Percentiles rank a stretch among this genome's conserved stretches.
Evolutionary conservation across 2,888 invertebrate species (phyloP).

Genomic region (Drosophila buzzatii): DNA sequence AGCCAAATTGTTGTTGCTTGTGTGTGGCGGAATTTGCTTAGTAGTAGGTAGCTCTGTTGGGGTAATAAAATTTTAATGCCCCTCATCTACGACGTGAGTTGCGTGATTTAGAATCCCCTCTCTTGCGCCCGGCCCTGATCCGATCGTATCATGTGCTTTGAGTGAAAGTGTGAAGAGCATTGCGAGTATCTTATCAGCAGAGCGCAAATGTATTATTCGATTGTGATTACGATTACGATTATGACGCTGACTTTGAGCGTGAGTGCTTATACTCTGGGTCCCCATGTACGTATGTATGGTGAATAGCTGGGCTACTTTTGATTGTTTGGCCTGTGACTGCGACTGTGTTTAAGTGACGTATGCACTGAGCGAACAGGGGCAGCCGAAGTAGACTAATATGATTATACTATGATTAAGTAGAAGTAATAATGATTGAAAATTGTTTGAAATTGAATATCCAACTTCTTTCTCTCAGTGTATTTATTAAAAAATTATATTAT

Average conservation of each 20-base stretch:
- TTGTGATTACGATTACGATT: conserved; percentile 27
- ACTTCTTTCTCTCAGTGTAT: too few species aligned
- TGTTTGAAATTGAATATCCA: too few species aligned
- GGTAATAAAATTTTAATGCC: conserved; percentile 74
- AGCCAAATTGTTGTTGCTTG: neutral
- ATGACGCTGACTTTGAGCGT: conserved; percentile 1
- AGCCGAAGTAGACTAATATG: neutral
- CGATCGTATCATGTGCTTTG: conserved; percentile 23
- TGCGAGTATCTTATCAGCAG: conserved; percentile 69
- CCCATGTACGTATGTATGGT: neutral
- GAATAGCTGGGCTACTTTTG: conserved; percentile 11
- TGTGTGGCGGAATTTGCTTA: conserved; percentile 17
- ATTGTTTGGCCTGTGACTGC: conserved; percentile 26
- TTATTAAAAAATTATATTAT: too few species aligned
- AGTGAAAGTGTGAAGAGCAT: conserved; percentile 69
- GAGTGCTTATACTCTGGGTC: neutral
- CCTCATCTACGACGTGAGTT: conserved; percentile 50
- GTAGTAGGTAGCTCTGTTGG: conserved; percentile 43
- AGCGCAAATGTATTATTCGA: conserved; percentile 38
- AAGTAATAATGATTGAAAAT: neutral
- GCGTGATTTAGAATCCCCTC: conserved; percentile 56
- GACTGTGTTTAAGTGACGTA: conserved; percentile 33
- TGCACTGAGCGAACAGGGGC: conserved; percentile 25
- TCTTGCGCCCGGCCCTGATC: neutral
- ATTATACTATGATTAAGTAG: neutral